phyloP scores from a whole-genome alignment of 1,140 invertebrate genomes.

The Augochlora pura region DNA sequence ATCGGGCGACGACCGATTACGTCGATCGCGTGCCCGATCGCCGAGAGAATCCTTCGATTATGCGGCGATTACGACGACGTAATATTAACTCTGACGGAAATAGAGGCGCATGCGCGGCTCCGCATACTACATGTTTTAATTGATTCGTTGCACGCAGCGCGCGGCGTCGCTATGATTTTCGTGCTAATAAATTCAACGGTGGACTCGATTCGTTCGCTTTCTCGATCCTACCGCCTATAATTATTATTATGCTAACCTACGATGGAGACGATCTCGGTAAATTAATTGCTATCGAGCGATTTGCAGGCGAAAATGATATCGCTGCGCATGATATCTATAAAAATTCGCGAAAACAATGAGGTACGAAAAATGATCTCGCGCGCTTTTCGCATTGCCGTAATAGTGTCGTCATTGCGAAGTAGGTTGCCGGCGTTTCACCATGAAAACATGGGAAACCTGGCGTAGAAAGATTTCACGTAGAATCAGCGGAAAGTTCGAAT shows the following conservation, averaged over 20 bases:
- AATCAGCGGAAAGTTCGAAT: slow-evolving; percentile 45
- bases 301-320: no score
- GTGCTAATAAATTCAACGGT: slow-evolving; percentile 68
- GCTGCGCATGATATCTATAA: no score
- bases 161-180: slow-evolving; percentile 67
- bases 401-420: background rate
- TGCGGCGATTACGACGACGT: slow-evolving; percentile 66
- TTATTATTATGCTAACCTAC: no score
- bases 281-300: no score
- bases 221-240: no score
- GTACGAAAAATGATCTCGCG: background rate
- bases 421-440: background rate
- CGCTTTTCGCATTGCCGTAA: background rate
- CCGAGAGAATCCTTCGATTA: slow-evolving; percentile 34
- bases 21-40: slow-evolving; percentile 38
- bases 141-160: slow-evolving; percentile 50
- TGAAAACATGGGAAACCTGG: background rate
- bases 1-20: slow-evolving; percentile 58
- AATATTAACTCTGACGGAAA: slow-evolving; percentile 66
- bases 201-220: slow-evolving; percentile 47
- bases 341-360: background rate
- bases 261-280: no score
- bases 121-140: slow-evolving; percentile 9
- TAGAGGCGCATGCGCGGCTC: slow-evolving; percentile 48
- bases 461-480: slow-evolving; percentile 26